Percentiles rank a stretch among this genome's conserved stretches.
Evolutionary conservation across 2,888 invertebrate genomes (phyloP).

Genomic region (Frankliniella fusca): DNA sequence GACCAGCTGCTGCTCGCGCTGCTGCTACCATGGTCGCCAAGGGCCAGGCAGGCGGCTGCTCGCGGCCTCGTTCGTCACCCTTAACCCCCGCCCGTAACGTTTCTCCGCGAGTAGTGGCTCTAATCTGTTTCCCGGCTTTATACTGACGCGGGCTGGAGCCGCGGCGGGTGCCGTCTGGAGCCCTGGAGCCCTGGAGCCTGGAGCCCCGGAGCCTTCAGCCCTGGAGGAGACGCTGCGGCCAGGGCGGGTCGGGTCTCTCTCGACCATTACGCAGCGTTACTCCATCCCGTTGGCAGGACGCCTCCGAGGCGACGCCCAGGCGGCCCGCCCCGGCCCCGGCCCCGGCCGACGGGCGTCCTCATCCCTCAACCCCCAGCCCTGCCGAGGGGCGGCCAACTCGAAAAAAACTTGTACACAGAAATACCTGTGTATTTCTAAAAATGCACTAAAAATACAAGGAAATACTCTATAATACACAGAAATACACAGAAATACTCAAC

Average conservation of each 20-base stretch:
- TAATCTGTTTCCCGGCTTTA: constrained; percentile 23
- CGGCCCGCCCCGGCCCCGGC: background rate
- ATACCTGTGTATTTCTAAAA: no score
- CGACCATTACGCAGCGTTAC: background rate
- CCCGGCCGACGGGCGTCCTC: background rate
- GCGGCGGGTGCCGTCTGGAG: background rate
- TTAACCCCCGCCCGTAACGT: background rate
- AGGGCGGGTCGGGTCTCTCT: background rate
- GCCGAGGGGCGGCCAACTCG: no score
- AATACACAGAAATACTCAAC: no score
- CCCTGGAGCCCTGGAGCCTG: background rate
- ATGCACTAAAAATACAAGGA: no score
- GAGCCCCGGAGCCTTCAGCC: background rate
- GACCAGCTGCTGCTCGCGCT: no score
- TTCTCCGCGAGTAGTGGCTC: constrained; percentile 15
- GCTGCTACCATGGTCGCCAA: no score
- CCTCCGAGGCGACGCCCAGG: background rate
- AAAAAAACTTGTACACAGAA: no score
- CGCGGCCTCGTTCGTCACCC: constrained; percentile 5
- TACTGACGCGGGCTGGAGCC: background rate
- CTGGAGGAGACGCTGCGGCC: background rate
- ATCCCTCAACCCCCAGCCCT: no score
- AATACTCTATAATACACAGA: no score
- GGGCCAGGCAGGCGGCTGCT: no score
- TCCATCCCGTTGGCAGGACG: background rate